Base-by-base conservation (phyloP, 35 echinoderm and acorn worm species). In the Strongylocentrotus purpuratus region DNA sequence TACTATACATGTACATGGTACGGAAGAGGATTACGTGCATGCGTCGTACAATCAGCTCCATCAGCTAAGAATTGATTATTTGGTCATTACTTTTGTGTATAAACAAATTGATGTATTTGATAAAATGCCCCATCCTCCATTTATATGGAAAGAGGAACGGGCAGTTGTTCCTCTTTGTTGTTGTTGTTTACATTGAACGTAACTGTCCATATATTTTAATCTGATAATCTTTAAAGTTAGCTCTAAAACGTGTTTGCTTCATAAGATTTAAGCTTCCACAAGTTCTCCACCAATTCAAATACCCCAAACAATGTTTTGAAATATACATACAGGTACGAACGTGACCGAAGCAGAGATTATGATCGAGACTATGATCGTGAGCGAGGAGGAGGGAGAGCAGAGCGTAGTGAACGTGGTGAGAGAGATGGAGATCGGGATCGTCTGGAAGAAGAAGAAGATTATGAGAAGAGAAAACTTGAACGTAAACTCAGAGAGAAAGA, bases 401-500 rank as follows among this genome's bases (percentile, higher is more conserved):
- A 17, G 52, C 11, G 90, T 25, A 58, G 95, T 52, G 94, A 94
- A 50, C 58, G 96, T 32, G 98, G 96, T 32, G 98, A 98, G 33
- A 94, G 96, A 89, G 96, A 97, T 55, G 60, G 95, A 32, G 97
- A 95, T 22, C 85, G 93, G 18, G 94, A 97, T 47, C 91, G 95
- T 46, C 65, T 94, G 9, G 97, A 99, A 22, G 97, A 97, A 32
- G 98, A 99, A 85, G 96, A 98, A 46, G 95, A 98, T 46, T 96
- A 98, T 85, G 97, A 98, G 91, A 96, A 96, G 52, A 97, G 98
- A 33, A 99, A 99, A 60, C 93, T 99, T 31, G 98, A 99, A 86
- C 97, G 97, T 46, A 99, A 99, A 65, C 89, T 99, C 22, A 35
- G 97, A 90, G 98, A 99, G 85, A 99, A 99, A 61, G 98, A 99